Evolutionary conservation across 2,113 vertebrate species (phyloP).

Genomic region (Spizaetus ornatus): DNA sequence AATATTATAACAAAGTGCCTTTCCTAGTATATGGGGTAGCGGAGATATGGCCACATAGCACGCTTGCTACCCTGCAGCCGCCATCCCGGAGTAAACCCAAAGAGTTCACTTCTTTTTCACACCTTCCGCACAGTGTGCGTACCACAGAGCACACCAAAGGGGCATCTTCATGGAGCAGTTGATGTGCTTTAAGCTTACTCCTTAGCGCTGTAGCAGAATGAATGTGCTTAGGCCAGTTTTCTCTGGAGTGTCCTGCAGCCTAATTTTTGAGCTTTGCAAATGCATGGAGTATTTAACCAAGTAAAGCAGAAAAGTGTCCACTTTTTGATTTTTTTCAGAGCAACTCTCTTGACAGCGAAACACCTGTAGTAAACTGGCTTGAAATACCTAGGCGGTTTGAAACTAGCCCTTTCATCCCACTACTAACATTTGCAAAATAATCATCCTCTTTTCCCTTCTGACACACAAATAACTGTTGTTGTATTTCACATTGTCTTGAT

Average conservation of each 20-base stretch:
- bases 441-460: neutral
- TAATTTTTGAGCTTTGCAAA: neutral
- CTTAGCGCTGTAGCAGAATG: neutral
- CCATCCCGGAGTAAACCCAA: neutral
- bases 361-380: neutral
- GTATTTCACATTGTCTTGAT: neutral
- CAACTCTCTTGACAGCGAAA: neutral
- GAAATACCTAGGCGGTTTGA: neutral
- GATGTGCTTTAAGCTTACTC: neutral
- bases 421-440: neutral
- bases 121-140: accelerated
- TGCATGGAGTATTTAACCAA: neutral
- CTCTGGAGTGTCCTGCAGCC: neutral
- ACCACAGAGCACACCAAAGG: neutral
- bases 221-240: neutral
- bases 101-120: neutral
- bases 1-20: neutral
- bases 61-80: neutral
- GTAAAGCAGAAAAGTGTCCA: neutral
- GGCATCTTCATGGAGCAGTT: accelerated
- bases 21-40: accelerated
- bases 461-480: neutral
- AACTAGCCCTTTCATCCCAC: neutral
- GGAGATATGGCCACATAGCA: neutral
- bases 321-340: neutral